These are phyloP conservation scores for Oligia fasciuncula DNA, from an alignment of 2,888 invertebrate genomes.

Conservation along the genomic window DNA sequence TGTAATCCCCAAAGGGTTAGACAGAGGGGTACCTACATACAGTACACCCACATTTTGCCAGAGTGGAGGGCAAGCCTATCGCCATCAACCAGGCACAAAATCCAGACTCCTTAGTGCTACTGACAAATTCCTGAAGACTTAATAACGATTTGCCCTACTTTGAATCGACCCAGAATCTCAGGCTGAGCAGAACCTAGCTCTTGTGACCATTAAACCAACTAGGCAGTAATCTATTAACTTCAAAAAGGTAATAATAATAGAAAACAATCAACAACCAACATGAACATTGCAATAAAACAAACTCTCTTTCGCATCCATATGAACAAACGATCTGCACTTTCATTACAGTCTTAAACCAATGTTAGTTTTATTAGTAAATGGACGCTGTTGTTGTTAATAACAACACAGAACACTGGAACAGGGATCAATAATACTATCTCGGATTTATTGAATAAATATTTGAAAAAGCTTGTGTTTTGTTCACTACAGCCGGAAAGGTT, in stretches of 20 bases:
- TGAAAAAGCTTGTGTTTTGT: conserved; percentile 25
- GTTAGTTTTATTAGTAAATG: conserved; percentile 40
- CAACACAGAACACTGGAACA: not conserved
- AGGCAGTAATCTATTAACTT: not conserved
- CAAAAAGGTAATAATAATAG: not conserved
- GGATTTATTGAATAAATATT: conserved; percentile 52
- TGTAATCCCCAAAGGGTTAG: not conserved
- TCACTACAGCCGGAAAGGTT: conserved; percentile 13
- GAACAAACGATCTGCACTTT: conserved; percentile 37
- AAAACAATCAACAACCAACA: not conserved
- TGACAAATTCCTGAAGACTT: not conserved
- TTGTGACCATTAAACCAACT: not conserved
- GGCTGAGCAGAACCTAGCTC: not conserved
- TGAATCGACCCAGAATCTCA: not conserved
- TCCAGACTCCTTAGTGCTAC: not conserved
- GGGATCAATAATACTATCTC: conserved; percentile 25
- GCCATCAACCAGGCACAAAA: not conserved
- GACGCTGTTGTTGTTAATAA: conserved; percentile 19
- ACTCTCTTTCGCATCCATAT: not conserved
- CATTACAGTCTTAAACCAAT: conserved; percentile 25
- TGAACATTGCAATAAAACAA: not conserved
- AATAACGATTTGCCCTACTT: not conserved
- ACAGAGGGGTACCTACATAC: not conserved
- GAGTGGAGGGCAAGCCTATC: not conserved
- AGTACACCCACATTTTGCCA: not conserved